phyloP scores from a whole-genome alignment of 1,140 invertebrate genomes.

The Hyles euphorbiae region DNA sequence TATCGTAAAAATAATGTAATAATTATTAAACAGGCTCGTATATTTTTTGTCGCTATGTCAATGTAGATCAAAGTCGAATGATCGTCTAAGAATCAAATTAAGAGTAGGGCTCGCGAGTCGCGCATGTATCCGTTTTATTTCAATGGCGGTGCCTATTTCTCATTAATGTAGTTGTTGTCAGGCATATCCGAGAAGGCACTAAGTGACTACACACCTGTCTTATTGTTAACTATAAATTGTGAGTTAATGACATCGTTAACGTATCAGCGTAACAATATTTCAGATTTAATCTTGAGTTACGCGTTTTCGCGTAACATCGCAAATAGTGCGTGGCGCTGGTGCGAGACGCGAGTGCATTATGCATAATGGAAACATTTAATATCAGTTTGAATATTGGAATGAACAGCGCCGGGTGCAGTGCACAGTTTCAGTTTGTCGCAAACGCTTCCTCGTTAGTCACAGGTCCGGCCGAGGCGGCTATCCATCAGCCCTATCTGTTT shows the following conservation, averaged over 20 bases:
- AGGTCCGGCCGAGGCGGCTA: conserved; percentile 34
- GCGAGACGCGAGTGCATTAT: no score
- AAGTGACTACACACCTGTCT: conserved; percentile 21
- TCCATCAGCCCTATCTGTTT: conserved; percentile 68
- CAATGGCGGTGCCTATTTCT: conserved; percentile 42
- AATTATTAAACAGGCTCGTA: neutral
- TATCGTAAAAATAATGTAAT: neutral
- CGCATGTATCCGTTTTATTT: conserved; percentile 45
- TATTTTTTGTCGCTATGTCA: conserved; percentile 1
- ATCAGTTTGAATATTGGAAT: no score
- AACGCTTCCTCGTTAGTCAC: conserved; percentile 50
- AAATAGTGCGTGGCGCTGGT: no score
- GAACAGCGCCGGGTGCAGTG: no score
- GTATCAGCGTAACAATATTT: conserved; percentile 36
- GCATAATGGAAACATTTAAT: no score
- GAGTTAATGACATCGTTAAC: conserved; percentile 32
- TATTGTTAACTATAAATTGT: conserved; percentile 34
- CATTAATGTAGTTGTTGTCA: conserved; percentile 32
- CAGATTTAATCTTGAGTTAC: conserved; percentile 45
- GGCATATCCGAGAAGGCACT: conserved; percentile 17
- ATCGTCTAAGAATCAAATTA: conserved; percentile 50
- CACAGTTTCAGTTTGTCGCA: neutral
- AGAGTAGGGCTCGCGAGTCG: conserved; percentile 22
- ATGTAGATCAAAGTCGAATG: neutral
- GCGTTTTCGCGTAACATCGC: conserved; percentile 4